Conservation (phyloP, 2,888 invertebrate species). For the Heliconius hortense region DNA sequence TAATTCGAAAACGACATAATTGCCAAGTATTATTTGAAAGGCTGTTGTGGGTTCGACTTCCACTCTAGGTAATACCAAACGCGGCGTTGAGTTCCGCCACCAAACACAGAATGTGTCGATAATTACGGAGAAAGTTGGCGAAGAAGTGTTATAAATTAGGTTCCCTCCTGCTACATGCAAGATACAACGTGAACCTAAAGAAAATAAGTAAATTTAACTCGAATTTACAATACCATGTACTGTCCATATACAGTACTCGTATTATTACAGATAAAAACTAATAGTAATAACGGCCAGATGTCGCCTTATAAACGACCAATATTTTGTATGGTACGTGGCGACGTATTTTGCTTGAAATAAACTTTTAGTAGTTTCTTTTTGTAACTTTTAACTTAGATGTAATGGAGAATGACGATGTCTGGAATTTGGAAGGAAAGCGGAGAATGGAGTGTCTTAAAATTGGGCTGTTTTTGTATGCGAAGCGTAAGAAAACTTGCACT, state of each 20-base stretch:
- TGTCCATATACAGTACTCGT: neutral
- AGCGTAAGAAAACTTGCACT: too few species aligned
- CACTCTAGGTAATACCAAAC: too few species aligned
- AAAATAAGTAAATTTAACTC: neutral
- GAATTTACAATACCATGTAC: neutral
- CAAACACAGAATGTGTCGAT: too few species aligned
- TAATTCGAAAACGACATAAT: too few species aligned
- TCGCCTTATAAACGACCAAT: neutral
- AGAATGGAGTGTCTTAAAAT: neutral
- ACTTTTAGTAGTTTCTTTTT: neutral
- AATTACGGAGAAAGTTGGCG: too few species aligned
- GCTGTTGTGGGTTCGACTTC: too few species aligned
- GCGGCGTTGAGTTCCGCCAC: too few species aligned
- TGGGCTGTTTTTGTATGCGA: neutral
- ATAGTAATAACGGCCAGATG: constrained; percentile 17
- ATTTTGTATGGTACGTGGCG: constrained; percentile 9
- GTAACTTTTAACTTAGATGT: neutral
- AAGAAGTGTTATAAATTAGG: too few species aligned
- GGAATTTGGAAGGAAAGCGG: neutral
- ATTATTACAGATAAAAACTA: constrained; percentile 10
- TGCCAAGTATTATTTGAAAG: too few species aligned
- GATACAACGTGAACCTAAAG: neutral
- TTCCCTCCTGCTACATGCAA: neutral
- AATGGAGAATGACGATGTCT: neutral
- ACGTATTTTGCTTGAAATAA: neutral